Base-by-base conservation (phyloP, 2,888 invertebrate genomes). In the Coleophora flavipennella region DNA sequence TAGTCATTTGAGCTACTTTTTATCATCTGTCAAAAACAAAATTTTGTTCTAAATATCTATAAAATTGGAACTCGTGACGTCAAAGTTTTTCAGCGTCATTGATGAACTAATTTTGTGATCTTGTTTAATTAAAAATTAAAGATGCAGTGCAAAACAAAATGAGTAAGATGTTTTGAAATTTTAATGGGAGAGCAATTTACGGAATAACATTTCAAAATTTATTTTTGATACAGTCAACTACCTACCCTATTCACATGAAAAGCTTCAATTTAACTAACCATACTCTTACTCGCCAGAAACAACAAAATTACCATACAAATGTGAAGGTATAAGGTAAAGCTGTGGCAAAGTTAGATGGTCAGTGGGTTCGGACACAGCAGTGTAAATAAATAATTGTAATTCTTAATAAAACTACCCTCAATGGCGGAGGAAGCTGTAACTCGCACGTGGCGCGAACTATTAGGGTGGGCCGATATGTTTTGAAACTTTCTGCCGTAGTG, bases 371-470 rank as follows among this genome's bases (percentile, higher is more conserved):
- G 52, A 47, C 37, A 39, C 58, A 59, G 54, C 54, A 50, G 59
- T 62, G 66, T 77, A 74, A 78, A 78, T 78, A 77, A 77, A 77
- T 77, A 76, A 78, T 76, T 77, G 76, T 76, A 72, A 74, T 74
- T 74, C 75, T 70, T 78, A 76, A 77, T 76, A 77, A 77, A 77
- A 78, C 74, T 77, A 64, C 74, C 77, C 75, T 56, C 59, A 46
- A 52, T 48, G 51, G 42, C 53, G 57, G 53, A 59, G 52, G 53
- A 49, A 50, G 72, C 61, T 53, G 68, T 78, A 75, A 76, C 65
- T 59, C 53, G 67, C 78, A 79, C 74, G 72, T 59, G 78, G 66
- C 61, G 61, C 53, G 42, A 51, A 50, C 62, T 60, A 55, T 50
- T 51, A 28, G 41, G 40, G 14, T 13, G 28, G 43, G 49, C 46